Conservation (phyloP, 2,888 invertebrate species). For the Stictocephala bisonia region DNA sequence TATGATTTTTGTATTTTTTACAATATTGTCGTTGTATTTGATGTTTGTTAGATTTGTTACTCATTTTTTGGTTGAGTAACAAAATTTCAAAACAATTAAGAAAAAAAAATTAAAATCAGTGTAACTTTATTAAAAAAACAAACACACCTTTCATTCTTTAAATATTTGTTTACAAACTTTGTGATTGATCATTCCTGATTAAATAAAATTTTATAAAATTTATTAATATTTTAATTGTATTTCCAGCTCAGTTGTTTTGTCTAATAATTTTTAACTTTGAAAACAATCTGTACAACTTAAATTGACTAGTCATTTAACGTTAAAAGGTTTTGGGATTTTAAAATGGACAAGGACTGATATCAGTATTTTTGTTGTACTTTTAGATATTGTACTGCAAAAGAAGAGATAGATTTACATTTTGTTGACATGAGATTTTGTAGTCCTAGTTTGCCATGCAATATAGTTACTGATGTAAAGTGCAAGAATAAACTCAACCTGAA, state of each 20-base stretch:
- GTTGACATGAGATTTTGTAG: constrained; percentile 18
- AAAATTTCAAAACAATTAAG: not conserved
- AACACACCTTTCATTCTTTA: too few species aligned
- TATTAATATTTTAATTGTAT: too few species aligned
- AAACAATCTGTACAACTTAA: constrained; percentile 35
- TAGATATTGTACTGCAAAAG: too few species aligned
- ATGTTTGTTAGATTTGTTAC: constrained; percentile 1
- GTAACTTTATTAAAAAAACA: too few species aligned
- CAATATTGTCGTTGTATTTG: constrained; percentile 18
- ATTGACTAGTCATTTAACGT: constrained; percentile 32
- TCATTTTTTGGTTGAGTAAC: constrained; percentile 4
- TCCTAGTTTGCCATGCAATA: constrained; percentile 35
- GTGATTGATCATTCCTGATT: too few species aligned
- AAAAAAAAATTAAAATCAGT: too few species aligned
- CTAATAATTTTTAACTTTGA: too few species aligned
- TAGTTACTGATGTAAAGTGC: constrained; percentile 25
- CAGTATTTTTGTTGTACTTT: constrained; percentile 39
- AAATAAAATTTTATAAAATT: too few species aligned
- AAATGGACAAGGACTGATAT: too few species aligned
- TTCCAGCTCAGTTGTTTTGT: too few species aligned
- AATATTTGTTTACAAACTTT: not conserved
- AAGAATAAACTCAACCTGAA: constrained; percentile 36
- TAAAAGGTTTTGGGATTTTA: too few species aligned
- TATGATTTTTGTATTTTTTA: constrained; percentile 42
- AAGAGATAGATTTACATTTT: constrained; percentile 21